Base-by-base conservation (phyloP, 2,888 invertebrate species). In the Andrena chrysosceles region DNA sequence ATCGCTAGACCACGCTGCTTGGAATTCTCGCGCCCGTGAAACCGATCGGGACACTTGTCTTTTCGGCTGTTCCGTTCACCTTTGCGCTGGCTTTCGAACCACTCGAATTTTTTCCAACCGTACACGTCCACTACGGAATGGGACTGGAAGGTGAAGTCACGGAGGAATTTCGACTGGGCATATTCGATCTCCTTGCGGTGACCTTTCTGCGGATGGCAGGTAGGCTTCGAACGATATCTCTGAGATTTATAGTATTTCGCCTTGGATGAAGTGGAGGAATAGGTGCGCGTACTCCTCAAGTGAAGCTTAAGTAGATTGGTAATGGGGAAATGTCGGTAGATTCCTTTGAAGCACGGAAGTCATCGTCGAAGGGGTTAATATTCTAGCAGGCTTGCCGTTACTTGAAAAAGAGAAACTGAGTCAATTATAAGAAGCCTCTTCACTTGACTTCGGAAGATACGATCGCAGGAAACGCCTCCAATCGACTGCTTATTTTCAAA, bases 401-500 rank as follows among this genome's bases (percentile, higher is more conserved):
- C 10, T 29, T 35, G n/a, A 26, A 66, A 23, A 13, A 49, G 31
- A 59, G 23, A 35, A 62, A 10, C 33, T 26, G 26, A n/a, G 20
- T 49, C 33, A 52, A 62, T 70, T 35, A 33, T 16, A 6, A 16
- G 26, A 13, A 70, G 33, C 67, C 31, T n/a, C 35, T 35, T 8
- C 62, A 29, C 26, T 68, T 31, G 42, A 49, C 49, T 26, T 68
- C 8, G 0, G 8, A 13, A 49, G 63, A 56, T 79, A 64, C 10
- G 26, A 79, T 79, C 78, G 63, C 52, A 52, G 49, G 75, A 74
- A 72, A 75, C 52, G 42, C 48, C 63, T 69, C 69, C 76, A 63
- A 76, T 79, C 48, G 68, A 74, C 66, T 31, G 35, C 59, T 66
- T 60, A 59, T 52, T 67, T 67, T 42, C 66, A 52, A 16, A 8